Conservation (phyloP, 2,888 invertebrate species). For the Horisme vitalbata region DNA sequence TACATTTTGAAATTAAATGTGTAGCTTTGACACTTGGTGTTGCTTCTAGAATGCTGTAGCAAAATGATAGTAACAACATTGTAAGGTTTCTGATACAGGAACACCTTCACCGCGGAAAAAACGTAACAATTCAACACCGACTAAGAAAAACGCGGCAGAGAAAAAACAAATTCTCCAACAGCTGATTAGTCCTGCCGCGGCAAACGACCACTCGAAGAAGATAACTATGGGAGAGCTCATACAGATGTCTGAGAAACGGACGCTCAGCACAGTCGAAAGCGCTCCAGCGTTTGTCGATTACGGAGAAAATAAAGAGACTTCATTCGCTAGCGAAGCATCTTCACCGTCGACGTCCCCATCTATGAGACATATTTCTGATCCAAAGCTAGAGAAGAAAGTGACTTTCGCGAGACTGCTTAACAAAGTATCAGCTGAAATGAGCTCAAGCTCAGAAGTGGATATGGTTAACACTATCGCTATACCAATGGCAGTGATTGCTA, state of each 20-base stretch:
- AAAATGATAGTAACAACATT: constrained; percentile 20
- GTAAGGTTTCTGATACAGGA: constrained; percentile 73
- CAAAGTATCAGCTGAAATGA: constrained; percentile 90
- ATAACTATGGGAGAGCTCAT: constrained; percentile 89
- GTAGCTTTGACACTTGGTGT: constrained; percentile 62
- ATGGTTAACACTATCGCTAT: constrained; percentile 79
- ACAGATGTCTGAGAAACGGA: constrained; percentile 86
- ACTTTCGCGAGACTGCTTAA: constrained; percentile 89
- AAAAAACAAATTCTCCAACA: constrained; percentile 91
- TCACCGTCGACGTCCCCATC: constrained; percentile 81
- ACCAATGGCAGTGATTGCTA: constrained; percentile 72
- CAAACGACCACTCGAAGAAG: constrained; percentile 84
- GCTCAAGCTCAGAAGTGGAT: constrained; percentile 88
- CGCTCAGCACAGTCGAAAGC: constrained; percentile 72
- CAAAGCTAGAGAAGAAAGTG: constrained; percentile 90
- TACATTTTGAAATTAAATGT: constrained; percentile 40
- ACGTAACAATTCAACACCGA: constrained; percentile 90
- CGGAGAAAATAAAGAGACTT: constrained; percentile 83
- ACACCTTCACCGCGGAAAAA: constrained; percentile 90
- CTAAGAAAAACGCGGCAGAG: constrained; percentile 89
- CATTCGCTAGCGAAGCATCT: constrained; percentile 80
- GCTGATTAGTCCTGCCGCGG: constrained; percentile 86
- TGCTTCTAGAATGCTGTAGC: constrained; percentile 29
- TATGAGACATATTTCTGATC: constrained; percentile 83
- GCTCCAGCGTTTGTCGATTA: constrained; percentile 77